These are phyloP conservation scores for Drosophila kambysellisi DNA, from an alignment of 2,888 invertebrate genomes.

Conservation along the genomic window DNA sequence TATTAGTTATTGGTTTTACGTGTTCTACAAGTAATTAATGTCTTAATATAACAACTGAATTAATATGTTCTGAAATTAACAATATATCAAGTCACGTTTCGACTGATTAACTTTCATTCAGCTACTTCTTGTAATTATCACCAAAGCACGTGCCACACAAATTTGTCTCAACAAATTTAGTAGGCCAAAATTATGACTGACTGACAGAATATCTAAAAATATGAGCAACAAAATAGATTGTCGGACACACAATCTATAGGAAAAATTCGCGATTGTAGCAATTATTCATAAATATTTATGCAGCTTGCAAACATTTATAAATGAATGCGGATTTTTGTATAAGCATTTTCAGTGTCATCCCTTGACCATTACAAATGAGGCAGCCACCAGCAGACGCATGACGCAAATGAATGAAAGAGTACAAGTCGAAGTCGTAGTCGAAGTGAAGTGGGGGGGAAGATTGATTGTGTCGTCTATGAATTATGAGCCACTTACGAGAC, in stretches of 20 bases:
- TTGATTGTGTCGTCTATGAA: constrained; percentile 63
- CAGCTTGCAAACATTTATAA: constrained; percentile 62
- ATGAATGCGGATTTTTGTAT: constrained; percentile 47
- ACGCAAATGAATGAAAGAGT: constrained; percentile 59
- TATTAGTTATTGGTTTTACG: not conserved
- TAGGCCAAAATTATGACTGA: not conserved
- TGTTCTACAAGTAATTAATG: not conserved
- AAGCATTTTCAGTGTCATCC: constrained; percentile 37
- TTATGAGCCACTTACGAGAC: constrained; percentile 46
- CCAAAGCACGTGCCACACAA: constrained; percentile 32
- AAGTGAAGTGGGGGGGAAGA: constrained; percentile 37
- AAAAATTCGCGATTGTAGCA: constrained; percentile 37
- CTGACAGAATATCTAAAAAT: constrained; percentile 16
- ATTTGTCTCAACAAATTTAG: constrained; percentile 23
- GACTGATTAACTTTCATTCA: constrained; percentile 2
- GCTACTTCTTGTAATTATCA: constrained; percentile 17
- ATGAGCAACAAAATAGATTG: constrained; percentile 10
- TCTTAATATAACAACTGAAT: not conserved
- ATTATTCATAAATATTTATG: constrained; percentile 66
- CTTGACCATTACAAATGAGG: constrained; percentile 71
- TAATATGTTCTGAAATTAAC: not conserved
- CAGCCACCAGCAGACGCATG: constrained; percentile 51
- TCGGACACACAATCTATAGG: too few relatives aligned
- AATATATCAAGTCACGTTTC: constrained; percentile 21
- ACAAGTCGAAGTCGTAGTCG: constrained; percentile 53